Base-by-base conservation (phyloP, 1,140 invertebrate species). In the Trichoplusia ni region DNA sequence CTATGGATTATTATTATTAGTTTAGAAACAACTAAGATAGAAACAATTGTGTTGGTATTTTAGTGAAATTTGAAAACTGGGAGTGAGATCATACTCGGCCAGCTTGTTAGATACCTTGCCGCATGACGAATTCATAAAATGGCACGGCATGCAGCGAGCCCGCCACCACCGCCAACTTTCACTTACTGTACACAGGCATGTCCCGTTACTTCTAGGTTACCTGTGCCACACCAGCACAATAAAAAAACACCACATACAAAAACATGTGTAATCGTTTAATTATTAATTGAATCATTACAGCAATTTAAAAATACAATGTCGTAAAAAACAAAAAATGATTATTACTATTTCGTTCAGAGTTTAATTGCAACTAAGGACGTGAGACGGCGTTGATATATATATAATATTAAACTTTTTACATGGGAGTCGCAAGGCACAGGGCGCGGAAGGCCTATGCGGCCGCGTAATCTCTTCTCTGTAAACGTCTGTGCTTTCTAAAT, bases 401-500 rank as follows among this genome's bases (percentile, higher is more conserved):
- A 51, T 31, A 31, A 71, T 80, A 77, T 73, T 27, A 27, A 40
- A 69, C 67, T 81, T 73, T 76, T 70, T 77, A 77, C 59, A 72
- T 70, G 75, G 75, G 77, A 68, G 71, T 78, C 73, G 81, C 79
- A 87, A 89, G 86, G 86, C 84, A 85, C 84, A 73, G 76, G 79
- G 77, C 76, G 77, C 82, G 75, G 64, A 61, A 67, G 75, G 76
- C 77, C 73, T 21, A 40, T 44, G 60, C 40, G 75, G 79, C 77
- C 77, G 74, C 63, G 61, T 35, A 40, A 71, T 54, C 71, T 76
- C 64, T 80, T 89, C 85, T 90, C 86, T 88, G 83, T 90, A 89
- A 67, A 89, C 85, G 75, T 90, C 86, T 67, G 81, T 87, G 77
- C 85, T 89, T 83, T 85, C 85, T 84, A 90, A 82, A 85, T 90